Base-by-base conservation (phyloP, 2,888 invertebrate genomes). In the Seira ritae region DNA sequence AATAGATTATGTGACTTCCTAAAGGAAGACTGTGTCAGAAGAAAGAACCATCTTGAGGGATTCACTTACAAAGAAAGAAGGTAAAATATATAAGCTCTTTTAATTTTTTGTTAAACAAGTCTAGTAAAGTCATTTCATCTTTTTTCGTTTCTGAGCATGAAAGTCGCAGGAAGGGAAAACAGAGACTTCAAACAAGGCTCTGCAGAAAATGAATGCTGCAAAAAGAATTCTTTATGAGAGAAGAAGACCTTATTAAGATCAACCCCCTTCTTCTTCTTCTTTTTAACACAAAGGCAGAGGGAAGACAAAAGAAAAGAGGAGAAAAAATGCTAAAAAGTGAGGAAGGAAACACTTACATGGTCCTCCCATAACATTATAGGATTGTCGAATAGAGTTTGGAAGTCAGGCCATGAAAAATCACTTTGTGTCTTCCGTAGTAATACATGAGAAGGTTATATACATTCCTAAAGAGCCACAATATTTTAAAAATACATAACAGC, bases 381-480 rank as follows among this genome's bases (percentile, higher is more conserved):
- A 24, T 66, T 42, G 20, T 23, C 42, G 15, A 37, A 70, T 60
- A 66, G 20, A 62, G 60, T 65, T 73, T 42, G 50, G 50, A 70
- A 70, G 70, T 71, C 70, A 65, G n/a, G 78, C 70, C 71, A 78
- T 78, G 78, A 78, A 78, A 78, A 78, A 78, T 78, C 78, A 78
- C 71, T 78, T 78, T 78, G 77, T 42, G 37, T n/a, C n/a, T 8
- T 68, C n/a, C 50, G 8, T 72, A 60, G 55, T n/a, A n/a, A n/a
- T n/a, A n/a, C n/a, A n/a, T n/a, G n/a, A n/a, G n/a, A n/a, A n/a
- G n/a, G n/a, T n/a, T n/a, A n/a, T n/a, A n/a, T n/a, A n/a, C n/a
- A n/a, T n/a, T n/a, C n/a, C n/a, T n/a, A n/a, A n/a, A n/a, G n/a
- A n/a, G n/a, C n/a, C n/a, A n/a, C n/a, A n/a, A n/a, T n/a, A n/a